Evolutionary conservation across 1,140 invertebrate species (phyloP).

Genomic region (Meloidogyne hapla): DNA sequence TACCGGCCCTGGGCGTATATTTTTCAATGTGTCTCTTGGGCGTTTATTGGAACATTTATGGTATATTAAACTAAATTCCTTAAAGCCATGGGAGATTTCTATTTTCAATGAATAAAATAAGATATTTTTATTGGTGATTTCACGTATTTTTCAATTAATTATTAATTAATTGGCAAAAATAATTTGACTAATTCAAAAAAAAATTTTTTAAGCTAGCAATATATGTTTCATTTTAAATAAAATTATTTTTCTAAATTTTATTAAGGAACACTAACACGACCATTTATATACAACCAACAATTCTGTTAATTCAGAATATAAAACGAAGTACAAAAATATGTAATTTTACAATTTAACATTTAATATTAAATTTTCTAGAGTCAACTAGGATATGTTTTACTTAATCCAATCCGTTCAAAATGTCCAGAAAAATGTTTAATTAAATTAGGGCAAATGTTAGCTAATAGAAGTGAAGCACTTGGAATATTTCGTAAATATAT

Average conservation of each 20-base stretch:
- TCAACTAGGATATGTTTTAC: neutral
- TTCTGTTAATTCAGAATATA: neutral
- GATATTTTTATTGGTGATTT: no score
- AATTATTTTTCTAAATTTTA: neutral
- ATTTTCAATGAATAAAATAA: no score
- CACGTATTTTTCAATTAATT: no score
- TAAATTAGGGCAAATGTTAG: neutral
- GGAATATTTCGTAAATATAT: neutral
- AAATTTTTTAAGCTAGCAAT: no score
- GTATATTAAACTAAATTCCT: no score
- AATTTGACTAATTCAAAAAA: no score
- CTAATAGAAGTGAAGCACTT: constrained; percentile 2
- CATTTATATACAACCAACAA: neutral
- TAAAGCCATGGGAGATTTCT: no score
- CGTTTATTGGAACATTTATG: no score
- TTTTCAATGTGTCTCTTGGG: no score
- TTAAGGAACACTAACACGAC: neutral
- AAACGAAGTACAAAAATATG: neutral
- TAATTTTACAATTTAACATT: no score
- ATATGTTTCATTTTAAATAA: neutral
- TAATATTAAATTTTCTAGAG: neutral
- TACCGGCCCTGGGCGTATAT: no score
- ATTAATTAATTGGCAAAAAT: no score
- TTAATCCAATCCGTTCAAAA: neutral
- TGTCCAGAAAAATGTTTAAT: neutral